Conservation (phyloP, 2,888 invertebrate species). For the Chloromyia formosa region DNA sequence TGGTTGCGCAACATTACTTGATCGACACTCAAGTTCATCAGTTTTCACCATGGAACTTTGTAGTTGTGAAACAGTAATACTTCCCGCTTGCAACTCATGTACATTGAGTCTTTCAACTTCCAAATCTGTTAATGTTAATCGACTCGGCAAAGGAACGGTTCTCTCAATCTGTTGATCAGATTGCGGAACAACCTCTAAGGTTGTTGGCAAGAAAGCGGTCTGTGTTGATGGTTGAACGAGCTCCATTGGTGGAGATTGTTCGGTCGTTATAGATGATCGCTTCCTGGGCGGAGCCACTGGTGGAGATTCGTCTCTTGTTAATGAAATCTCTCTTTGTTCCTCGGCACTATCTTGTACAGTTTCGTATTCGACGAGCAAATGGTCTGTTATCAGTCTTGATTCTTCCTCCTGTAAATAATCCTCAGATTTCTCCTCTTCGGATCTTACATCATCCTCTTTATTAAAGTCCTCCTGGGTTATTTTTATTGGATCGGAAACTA, state of each 20-base stretch:
- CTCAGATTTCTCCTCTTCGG: conserved; percentile 56
- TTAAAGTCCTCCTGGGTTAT: conserved; percentile 31
- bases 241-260: conserved; percentile 24
- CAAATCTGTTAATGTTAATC: conserved; percentile 76
- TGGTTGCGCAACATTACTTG: conserved; percentile 73
- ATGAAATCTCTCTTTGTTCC: conserved; percentile 44
- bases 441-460: conserved; percentile 60
- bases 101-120: conserved; percentile 83
- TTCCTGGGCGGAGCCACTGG: conserved; percentile 58
- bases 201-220: conserved; percentile 31
- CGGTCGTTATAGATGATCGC: conserved; percentile 52
- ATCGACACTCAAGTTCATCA: conserved; percentile 76
- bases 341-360: neutral
- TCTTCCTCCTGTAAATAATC: conserved; percentile 52
- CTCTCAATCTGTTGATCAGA: conserved; percentile 19
- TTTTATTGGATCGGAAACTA: conserved; percentile 43
- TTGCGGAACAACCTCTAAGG: conserved; percentile 45
- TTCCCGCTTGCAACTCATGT: conserved; percentile 79
- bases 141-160: conserved; percentile 44
- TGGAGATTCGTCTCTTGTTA: conserved; percentile 53
- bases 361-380: conserved; percentile 19
- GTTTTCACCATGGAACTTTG: conserved; percentile 79
- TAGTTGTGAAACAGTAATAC: conserved; percentile 82
- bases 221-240: conserved; percentile 24
- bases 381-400: conserved; percentile 47